phyloP scores from a whole-genome alignment of 2,113 vertebrate species.

The Grus americana region DNA sequence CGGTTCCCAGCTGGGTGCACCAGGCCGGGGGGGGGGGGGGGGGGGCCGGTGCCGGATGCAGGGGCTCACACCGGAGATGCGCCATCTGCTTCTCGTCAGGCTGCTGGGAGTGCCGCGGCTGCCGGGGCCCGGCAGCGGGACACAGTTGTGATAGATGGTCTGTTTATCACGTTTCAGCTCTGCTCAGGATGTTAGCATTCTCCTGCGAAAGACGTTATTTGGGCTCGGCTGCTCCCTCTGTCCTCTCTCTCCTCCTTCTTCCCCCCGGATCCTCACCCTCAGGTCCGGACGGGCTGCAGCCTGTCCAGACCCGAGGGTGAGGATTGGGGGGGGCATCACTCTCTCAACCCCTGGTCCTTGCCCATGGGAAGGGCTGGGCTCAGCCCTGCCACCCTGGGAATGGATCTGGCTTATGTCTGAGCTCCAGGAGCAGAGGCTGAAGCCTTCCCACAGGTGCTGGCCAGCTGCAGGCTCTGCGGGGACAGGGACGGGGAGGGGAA shows the following conservation, averaged over 20 bases:
- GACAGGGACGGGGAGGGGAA: not conserved
- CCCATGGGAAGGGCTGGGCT: not conserved
- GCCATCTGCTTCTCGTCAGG: slow-evolving; percentile 76
- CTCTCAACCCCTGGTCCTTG: not conserved
- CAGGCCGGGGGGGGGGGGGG: rapidly evolving
- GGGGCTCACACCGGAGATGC: slow-evolving; percentile 12
- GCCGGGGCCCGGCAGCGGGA: slow-evolving; percentile 11
- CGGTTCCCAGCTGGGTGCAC: not conserved
- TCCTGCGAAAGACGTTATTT: slow-evolving; percentile 11
- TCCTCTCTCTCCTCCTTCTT: not conserved
- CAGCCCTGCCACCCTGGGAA: not conserved
- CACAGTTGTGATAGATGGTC: slow-evolving; percentile 58
- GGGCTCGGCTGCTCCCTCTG: not conserved
- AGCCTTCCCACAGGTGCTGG: not conserved
- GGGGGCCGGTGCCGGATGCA: slow-evolving; percentile 23
- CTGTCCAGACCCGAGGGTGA: not conserved
- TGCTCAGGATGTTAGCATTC: slow-evolving; percentile 76
- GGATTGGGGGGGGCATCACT: not conserved
- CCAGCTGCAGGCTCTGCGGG: not conserved
- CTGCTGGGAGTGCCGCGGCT: not conserved
- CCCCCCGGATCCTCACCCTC: not conserved
- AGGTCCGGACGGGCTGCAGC: not conserved
- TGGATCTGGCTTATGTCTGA: rapidly evolving
- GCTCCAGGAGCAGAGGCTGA: not conserved
- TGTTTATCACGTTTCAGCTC: slow-evolving; percentile 54